phyloP scores from a whole-genome alignment of 2,888 invertebrate genomes.

The Epirrita christyi region DNA sequence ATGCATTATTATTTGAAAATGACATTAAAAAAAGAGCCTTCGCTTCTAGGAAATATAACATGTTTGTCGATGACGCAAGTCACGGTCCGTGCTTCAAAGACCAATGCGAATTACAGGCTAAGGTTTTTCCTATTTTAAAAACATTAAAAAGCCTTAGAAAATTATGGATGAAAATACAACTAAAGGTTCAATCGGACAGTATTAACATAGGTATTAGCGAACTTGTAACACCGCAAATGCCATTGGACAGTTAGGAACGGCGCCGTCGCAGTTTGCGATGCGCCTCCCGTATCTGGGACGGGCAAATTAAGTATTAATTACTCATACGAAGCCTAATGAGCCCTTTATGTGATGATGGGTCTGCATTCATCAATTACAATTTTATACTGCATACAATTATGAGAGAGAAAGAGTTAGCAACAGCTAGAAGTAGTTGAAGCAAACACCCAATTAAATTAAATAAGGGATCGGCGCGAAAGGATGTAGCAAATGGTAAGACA shows the following conservation, averaged over 20 bases:
- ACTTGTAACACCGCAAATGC: conserved; percentile 64
- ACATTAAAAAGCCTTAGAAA: background rate
- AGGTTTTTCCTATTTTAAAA: background rate
- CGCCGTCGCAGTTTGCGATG: conserved; percentile 78
- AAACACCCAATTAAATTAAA: conserved; percentile 15
- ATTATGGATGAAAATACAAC: conserved; percentile 27
- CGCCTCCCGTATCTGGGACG: conserved; percentile 78
- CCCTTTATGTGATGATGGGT: conserved; percentile 54
- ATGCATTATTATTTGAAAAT: conserved; percentile 20
- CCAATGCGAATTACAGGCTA: background rate
- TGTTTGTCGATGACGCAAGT: conserved; percentile 14
- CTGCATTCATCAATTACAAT: conserved; percentile 40
- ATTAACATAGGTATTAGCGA: conserved; percentile 39
- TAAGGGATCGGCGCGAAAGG: conserved; percentile 6
- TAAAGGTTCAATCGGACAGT: conserved; percentile 28
- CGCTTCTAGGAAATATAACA: conserved; percentile 16
- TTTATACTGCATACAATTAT: conserved; percentile 23
- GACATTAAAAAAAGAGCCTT: conserved; percentile 22
- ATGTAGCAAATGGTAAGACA: conserved; percentile 18
- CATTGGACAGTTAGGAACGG: conserved; percentile 78
- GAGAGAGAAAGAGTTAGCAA: conserved; percentile 10
- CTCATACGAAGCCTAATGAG: conserved; percentile 66
- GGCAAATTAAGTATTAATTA: conserved; percentile 79
- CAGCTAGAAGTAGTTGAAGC: conserved; percentile 2
- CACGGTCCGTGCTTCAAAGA: conserved; percentile 6